Evolutionary conservation across 2,113 vertebrate genomes (phyloP).

Genomic region (Megaptera novaeangliae): DNA sequence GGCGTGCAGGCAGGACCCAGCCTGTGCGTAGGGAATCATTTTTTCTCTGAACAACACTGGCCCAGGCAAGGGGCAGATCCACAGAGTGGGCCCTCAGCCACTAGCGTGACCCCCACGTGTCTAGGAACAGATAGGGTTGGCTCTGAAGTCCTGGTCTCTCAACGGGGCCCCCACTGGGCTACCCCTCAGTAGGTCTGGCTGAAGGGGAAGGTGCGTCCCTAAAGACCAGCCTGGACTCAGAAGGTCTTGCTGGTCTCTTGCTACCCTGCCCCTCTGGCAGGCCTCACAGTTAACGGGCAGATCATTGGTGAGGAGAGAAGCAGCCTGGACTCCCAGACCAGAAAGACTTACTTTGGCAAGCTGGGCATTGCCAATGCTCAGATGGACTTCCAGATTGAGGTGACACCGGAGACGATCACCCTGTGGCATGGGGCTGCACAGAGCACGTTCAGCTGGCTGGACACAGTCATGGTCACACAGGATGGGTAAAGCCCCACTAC

Average conservation of each 20-base stretch:
- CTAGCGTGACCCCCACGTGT: neutral
- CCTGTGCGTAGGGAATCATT: neutral
- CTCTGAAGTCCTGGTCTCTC: neutral
- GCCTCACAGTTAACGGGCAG: slow-evolving; percentile 92
- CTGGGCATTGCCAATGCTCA: slow-evolving; percentile 87
- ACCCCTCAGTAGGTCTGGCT: neutral
- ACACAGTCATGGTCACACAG: slow-evolving; percentile 80
- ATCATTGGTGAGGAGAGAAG: slow-evolving; percentile 89
- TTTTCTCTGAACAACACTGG: neutral
- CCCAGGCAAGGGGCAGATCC: neutral
- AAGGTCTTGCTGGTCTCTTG: neutral
- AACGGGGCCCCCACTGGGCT: neutral
- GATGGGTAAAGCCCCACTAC: slow-evolving; percentile 79
- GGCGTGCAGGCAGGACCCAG: neutral
- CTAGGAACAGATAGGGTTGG: neutral
- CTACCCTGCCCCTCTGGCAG: slow-evolving; percentile 70
- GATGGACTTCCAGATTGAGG: slow-evolving; percentile 84
- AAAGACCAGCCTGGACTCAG: neutral
- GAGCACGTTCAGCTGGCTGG: slow-evolving; percentile 86
- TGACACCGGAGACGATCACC: slow-evolving; percentile 86
- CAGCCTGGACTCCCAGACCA: slow-evolving; percentile 70
- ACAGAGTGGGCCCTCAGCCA: neutral
- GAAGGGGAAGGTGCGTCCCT: neutral
- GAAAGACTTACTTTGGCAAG: slow-evolving; percentile 91
- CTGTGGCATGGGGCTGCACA: slow-evolving; percentile 79